Evolutionary conservation across 2,113 vertebrate genomes (phyloP), one percentile per base, ranked within the genome.

Genomic region (Passer domesticus): DNA sequence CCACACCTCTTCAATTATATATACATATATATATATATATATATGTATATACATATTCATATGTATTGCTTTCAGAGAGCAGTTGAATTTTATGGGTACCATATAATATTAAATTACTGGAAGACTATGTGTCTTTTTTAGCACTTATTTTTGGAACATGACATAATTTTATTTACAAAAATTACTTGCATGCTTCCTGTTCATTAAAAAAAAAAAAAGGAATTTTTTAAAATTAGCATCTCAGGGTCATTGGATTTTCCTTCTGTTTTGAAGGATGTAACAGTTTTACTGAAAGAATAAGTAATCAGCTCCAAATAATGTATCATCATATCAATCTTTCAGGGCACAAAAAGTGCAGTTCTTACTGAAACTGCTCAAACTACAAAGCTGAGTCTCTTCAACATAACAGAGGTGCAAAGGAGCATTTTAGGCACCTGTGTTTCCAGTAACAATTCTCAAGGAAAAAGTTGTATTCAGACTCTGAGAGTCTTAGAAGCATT

Each of bases 121-220:
- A 84, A 81, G 11, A 11, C 14, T 53, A 33, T 0, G 0, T 25
- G 20, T 20, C 11, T 55, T 81, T 67, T 64, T 15, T 47, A 75
- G 24, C 11, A 30, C 0, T 8, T 18, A 16, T 31, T 33, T 87
- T 94, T 80, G 25, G n/a, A 80, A 56, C 0, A 18, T 4, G 9
- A 56, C 8, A 39, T n/a, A 64, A 87, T 62, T 83, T 73, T 64
- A 62, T 60, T 76, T 52, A 44, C 19, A 50, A 35, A 91, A 87
- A 68, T 72, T 0, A 53, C 9, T 60, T 78, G 2, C 17, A 23
- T 14, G 5, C 13, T 7, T 58, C 15, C 33, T 3, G 5, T 44
- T 72, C 2, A 21, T 9, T 1, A 41, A 41, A 1, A 7, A 11
- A 41, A 41, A 1, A 7, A 11, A 55, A 27, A 27, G 8, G 15